These are phyloP conservation scores for Helicoverpa armigera DNA, from an alignment of 1,140 invertebrate species.

Conservation along the genomic window DNA sequence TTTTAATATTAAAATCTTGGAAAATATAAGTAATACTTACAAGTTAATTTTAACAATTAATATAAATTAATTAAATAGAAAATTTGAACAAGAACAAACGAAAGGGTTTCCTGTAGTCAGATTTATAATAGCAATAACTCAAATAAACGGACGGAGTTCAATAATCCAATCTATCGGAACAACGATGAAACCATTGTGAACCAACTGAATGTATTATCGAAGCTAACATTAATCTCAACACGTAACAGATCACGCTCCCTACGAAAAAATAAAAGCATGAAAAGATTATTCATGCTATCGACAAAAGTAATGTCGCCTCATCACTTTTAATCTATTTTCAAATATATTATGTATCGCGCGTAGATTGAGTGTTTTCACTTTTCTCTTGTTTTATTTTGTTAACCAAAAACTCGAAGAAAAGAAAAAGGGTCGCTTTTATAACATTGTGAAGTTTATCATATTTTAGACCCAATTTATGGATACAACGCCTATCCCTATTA, in stretches of 20 bases:
- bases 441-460: not conserved
- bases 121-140: not conserved
- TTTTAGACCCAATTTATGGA: slow-evolving; percentile 6
- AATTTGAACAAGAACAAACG: not conserved
- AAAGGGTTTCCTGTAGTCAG: not conserved
- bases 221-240: not conserved
- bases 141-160: not conserved
- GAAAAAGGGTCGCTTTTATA: not conserved
- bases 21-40: too few species aligned
- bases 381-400: not conserved
- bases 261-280: not conserved
- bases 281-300: not conserved
- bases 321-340: too few species aligned
- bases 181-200: not conserved
- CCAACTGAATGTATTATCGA: not conserved
- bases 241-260: not conserved
- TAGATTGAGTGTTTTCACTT: too few species aligned
- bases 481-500: not conserved
- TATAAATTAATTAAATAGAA: not conserved
- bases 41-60: too few species aligned
- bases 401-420: not conserved
- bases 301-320: too few species aligned
- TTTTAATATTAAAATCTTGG: too few species aligned
- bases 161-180: not conserved
- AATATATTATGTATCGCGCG: too few species aligned